phyloP scores from a whole-genome alignment of 2,888 invertebrate species.

The Hyposoter didymator region DNA sequence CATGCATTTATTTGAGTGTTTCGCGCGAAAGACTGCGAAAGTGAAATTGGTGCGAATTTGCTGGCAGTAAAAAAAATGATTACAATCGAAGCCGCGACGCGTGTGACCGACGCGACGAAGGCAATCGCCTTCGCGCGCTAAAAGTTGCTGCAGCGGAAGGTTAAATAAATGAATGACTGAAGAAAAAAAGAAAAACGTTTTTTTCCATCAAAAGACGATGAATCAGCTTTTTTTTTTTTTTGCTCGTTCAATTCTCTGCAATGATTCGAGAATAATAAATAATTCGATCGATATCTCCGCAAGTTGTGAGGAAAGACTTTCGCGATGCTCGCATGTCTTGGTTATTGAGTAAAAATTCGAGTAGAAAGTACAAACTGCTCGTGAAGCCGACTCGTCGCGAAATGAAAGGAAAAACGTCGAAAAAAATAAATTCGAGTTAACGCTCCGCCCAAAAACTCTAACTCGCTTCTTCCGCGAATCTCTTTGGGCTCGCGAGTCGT shows the following conservation, averaged over 20 bases:
- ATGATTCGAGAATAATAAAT: not conserved
- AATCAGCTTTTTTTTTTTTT: not conserved
- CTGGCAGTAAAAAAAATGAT: not conserved
- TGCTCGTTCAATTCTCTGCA: not conserved
- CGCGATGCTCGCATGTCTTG: not conserved
- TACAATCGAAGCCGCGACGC: slow-evolving; percentile 3
- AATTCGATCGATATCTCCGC: not conserved
- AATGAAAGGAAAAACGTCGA: not conserved
- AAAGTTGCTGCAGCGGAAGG: not conserved
- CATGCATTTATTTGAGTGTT: not conserved
- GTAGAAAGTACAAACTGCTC: slow-evolving; percentile 3
- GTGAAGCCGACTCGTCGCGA: not conserved
- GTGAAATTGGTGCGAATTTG: not conserved
- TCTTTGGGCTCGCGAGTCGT: slow-evolving; percentile 25
- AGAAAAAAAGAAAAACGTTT: not conserved
- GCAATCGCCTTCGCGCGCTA: not conserved
- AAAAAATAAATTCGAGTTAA: slow-evolving; percentile 12
- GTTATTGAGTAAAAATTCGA: not conserved
- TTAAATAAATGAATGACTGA: not conserved
- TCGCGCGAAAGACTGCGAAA: not conserved
- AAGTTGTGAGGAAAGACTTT: not conserved
- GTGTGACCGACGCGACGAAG: not conserved
- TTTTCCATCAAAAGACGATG: not conserved
- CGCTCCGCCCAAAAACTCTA: slow-evolving; percentile 1
- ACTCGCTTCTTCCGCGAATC: not conserved